phyloP scores from a whole-genome alignment of 1,140 invertebrate species.

The Platorchestia sp. region DNA sequence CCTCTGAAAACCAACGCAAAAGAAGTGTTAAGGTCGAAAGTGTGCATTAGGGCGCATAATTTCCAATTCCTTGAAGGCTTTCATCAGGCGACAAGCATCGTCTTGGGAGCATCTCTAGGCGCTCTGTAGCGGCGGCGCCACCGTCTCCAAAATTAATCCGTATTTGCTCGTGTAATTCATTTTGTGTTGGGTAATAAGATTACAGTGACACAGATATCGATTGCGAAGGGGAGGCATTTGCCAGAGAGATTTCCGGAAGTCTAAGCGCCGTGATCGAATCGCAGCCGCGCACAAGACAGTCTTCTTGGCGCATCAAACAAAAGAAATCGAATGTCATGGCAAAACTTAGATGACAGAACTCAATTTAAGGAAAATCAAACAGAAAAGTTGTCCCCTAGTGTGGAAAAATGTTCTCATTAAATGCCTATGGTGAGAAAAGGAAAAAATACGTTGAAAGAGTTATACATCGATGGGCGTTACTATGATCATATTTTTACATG shows the following conservation, averaged over 20 bases:
- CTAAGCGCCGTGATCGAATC: conserved; percentile 10
- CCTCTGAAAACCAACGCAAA: too few relatives aligned
- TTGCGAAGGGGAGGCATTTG: conserved; percentile 33
- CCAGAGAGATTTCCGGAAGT: conserved; percentile 39
- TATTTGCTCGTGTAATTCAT: conserved; percentile 52
- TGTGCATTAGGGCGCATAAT: not conserved
- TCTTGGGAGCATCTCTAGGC: conserved; percentile 11
- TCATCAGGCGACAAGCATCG: conserved; percentile 21
- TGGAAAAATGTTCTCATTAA: not conserved
- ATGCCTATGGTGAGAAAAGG: not conserved
- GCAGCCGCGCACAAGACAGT: not conserved
- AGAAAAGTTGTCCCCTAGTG: not conserved
- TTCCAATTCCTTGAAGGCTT: not conserved
- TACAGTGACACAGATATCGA: conserved; percentile 50
- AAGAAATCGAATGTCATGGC: not conserved
- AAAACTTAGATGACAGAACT: not conserved
- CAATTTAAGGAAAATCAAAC: not conserved
- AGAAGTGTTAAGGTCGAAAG: not conserved
- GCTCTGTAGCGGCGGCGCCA: not conserved
- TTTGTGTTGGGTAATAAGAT: conserved; percentile 50
- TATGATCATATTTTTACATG: not conserved
- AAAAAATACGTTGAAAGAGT: not conserved
- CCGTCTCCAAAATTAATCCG: conserved; percentile 51
- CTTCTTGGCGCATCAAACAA: not conserved
- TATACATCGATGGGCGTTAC: too few relatives aligned